phyloP scores from a whole-genome alignment of 2,113 vertebrate genomes.

The Tetraodon nigroviridis region DNA sequence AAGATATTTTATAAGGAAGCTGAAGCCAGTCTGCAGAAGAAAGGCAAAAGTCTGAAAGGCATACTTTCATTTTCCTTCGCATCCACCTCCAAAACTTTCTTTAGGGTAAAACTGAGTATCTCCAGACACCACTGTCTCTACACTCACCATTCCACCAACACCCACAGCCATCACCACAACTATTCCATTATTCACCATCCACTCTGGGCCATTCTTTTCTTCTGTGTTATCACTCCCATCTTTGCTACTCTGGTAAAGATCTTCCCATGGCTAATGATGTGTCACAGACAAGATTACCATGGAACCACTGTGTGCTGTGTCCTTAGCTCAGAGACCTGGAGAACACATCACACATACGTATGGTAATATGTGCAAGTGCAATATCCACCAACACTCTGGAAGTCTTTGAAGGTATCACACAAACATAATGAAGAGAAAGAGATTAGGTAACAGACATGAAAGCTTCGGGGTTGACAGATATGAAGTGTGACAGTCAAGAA shows the following conservation, averaged over 20 bases:
- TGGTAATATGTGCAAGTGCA: constrained; percentile 16
- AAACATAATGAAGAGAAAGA: constrained; percentile 5
- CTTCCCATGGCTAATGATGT: constrained; percentile 62
- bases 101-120: constrained; percentile 29
- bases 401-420: constrained; percentile 23
- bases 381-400: constrained; percentile 18
- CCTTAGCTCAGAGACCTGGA: constrained; percentile 35
- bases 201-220: constrained; percentile 44
- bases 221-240: constrained; percentile 55
- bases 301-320: constrained; percentile 22
- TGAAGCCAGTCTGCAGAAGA: constrained; percentile 20
- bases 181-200: constrained; percentile 54
- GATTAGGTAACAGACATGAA: constrained; percentile 20
- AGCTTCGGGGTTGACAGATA: constrained; percentile 37
- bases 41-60: constrained; percentile 15
- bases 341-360: constrained; percentile 24
- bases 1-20: constrained; percentile 20
- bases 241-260: constrained; percentile 46
- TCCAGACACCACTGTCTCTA: constrained; percentile 35
- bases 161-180: constrained; percentile 50
- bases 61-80: constrained; percentile 11
- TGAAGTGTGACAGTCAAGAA: constrained; percentile 43
- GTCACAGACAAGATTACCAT: constrained; percentile 46
- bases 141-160: constrained; percentile 49
- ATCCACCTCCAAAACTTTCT: constrained; percentile 25